Evolutionary conservation across 2,888 invertebrate species (phyloP).

Genomic region (Oithona nana): DNA sequence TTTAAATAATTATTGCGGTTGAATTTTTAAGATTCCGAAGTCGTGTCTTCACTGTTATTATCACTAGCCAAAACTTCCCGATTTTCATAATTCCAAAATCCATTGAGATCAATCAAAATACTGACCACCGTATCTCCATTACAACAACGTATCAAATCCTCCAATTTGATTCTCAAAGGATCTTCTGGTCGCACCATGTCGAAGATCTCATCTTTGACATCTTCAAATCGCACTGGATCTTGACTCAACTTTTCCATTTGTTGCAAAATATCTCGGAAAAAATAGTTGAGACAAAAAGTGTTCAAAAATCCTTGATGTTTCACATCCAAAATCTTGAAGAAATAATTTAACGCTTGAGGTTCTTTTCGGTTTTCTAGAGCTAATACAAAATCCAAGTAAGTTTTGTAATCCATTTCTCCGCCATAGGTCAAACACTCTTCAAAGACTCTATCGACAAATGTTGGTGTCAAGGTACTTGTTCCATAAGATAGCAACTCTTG

Average conservation of each 20-base stretch:
- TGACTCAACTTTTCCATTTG: constrained; percentile 69
- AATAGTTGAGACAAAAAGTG: constrained; percentile 74
- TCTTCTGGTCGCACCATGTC: constrained; percentile 87
- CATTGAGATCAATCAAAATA: constrained; percentile 81
- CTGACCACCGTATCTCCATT: constrained; percentile 85
- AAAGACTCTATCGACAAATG: constrained; percentile 79
- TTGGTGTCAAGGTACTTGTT: constrained; percentile 70
- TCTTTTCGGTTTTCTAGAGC: constrained; percentile 80
- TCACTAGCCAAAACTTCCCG: constrained; percentile 41
- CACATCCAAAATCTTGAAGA: constrained; percentile 77
- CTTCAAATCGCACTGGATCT: constrained; percentile 75
- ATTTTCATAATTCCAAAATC: constrained; percentile 92
- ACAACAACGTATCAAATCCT: constrained; percentile 64
- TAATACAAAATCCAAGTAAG: constrained; percentile 78
- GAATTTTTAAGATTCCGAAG: too few species aligned
- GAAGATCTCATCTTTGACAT: constrained; percentile 91
- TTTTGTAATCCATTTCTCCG: constrained; percentile 91
- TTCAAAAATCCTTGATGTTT: constrained; percentile 70
- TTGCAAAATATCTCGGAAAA: constrained; percentile 79
- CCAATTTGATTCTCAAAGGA: constrained; percentile 60
- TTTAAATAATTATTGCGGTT: too few species aligned
- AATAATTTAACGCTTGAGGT: constrained; percentile 71
- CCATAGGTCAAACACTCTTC: constrained; percentile 88
- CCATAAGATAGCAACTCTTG: constrained; percentile 72
- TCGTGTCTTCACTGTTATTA: not conserved